Base-by-base conservation (phyloP, 1,140 invertebrate genomes). In the Triops cancriformis region DNA sequence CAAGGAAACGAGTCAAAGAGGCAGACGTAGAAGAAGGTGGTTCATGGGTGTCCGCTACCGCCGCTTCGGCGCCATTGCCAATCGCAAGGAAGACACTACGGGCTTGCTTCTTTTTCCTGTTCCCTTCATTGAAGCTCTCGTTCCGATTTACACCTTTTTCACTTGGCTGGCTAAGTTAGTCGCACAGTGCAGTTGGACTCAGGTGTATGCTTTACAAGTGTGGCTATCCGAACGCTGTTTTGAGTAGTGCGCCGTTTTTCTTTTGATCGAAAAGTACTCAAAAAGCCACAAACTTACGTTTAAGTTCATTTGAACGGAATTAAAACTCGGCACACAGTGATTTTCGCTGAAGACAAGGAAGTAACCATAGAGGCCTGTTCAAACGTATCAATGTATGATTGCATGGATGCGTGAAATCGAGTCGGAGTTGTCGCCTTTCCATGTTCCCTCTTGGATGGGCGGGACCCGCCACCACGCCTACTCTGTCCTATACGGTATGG, bases 111-210 rank as follows among this genome's bases (percentile, higher is more conserved):
- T 64, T 64, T 45, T 64, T 64, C 51, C 51, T 64, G n/a, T 23
- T 37, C 51, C 51, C 51, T 64, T 23, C 51, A 64, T 64, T 64
- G 51, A 64, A 64, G 51, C 51, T 64, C 51, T 64, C 51, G 51
- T 64, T 18, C 23, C 14, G 51, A n/a, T 23, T 18, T 64, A 64
- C 51, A 64, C 51, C 51, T 64, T 64, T 64, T 64, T 64, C 51
- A 64, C 51, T 64, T 64, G 51, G 51, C 51, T 64, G 51, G 51
- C 51, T 64, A n/a, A 64, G 51, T 64, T 64, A 64, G 51, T 64
- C 51, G 51, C n/a, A 64, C 51, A n/a, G 51, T 64, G 51, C 14
- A 64, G 51, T 64, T 23, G 3, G 51, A 23, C 51, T 64, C 51
- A 64, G 51, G 51, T 64, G 51, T 64, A 64, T 64, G 51, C 23